Conservation (phyloP, 2,797 vertebrate genomes). For the Microchirus variegatus region DNA sequence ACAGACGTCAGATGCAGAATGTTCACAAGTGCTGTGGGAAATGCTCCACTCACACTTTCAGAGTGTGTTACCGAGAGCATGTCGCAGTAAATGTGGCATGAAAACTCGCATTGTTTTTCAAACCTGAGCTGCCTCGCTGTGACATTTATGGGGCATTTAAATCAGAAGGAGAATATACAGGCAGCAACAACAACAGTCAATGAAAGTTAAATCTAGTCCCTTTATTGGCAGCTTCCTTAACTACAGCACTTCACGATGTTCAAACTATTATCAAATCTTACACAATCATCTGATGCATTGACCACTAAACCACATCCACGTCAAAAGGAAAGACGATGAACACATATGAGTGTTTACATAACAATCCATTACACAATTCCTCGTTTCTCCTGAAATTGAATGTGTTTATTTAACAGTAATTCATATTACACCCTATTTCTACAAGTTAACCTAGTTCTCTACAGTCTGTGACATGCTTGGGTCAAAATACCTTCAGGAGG, state of each 20-base stretch:
- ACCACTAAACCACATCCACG: not conserved
- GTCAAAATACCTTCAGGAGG: no score
- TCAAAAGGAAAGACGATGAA: not conserved
- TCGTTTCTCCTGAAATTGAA: conserved; percentile 5
- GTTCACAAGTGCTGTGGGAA: conserved; percentile 11
- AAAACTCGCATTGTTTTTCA: not conserved
- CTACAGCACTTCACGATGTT: not conserved
- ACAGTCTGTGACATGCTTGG: no score
- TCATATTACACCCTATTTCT: no score
- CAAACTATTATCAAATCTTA: no score
- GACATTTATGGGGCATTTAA: conserved; percentile 32
- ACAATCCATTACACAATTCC: not conserved
- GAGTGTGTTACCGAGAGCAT: conserved; percentile 13
- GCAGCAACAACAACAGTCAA: conserved; percentile 10
- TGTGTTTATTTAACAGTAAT: no score
- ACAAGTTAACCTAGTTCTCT: no score
- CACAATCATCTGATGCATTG: no score
- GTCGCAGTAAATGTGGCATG: not conserved
- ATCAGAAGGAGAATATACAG: conserved; percentile 15
- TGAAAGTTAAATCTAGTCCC: conserved; percentile 7
- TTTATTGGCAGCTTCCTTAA: not conserved
- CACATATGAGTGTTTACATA: no score
- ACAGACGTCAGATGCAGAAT: conserved; percentile 11
- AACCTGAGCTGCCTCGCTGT: conserved; percentile 1
- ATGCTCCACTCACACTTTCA: conserved; percentile 14